Base-by-base conservation (phyloP, 2,888 invertebrate species). In the Ornithoptera alexandrae region DNA sequence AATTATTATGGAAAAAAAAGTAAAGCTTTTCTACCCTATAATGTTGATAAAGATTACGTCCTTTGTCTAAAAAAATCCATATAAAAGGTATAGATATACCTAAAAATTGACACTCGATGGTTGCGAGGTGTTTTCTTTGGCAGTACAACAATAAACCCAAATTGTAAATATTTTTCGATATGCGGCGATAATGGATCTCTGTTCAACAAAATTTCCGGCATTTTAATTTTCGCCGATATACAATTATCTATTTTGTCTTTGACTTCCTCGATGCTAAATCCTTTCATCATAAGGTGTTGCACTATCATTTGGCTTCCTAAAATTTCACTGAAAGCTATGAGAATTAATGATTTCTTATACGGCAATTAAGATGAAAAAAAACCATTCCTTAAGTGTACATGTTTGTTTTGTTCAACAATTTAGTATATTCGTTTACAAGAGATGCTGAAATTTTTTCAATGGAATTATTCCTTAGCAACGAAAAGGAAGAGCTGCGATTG, bases 201-300 rank as follows among this genome's bases (percentile, higher is more conserved):
- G 5, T 64, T 61, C 42, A 67, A 10, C n/a, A 70, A 46, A 17
- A 70, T n/a, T 57, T 70, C 70, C 4, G 70, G 70, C 70, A 70
- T 67, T 61, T 70, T 70, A 7, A 57, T 63, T 64, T 70, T 70
- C 4, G 50, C 63, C 17, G 70, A 70, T 24, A 70, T n/a, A 4
- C 30, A 64, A n/a, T 64, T 70, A n/a, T 70, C 70, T 56, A 70
- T 70, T 50, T 70, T 70, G 6, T 70, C 70, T 64, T 70, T 70
- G 4, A 70, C 70, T 60, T 70, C 64, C 46, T 67, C 70, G 6
- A 70, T 70, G 1, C 64, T 70, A 56, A 67, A 70, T 46, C 42
- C 67, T 64, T 70, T 70, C 18, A 64, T 39, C 7, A 67, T 67
- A 36, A 70, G 64, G 24, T 70, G 70, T 61, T 67, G 63, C 7